Percentiles rank a stretch among this genome's conserved stretches.
These are phyloP conservation scores for Nemoura dubitans DNA, from an alignment of 2,888 invertebrate genomes.

Conservation along the genomic window DNA sequence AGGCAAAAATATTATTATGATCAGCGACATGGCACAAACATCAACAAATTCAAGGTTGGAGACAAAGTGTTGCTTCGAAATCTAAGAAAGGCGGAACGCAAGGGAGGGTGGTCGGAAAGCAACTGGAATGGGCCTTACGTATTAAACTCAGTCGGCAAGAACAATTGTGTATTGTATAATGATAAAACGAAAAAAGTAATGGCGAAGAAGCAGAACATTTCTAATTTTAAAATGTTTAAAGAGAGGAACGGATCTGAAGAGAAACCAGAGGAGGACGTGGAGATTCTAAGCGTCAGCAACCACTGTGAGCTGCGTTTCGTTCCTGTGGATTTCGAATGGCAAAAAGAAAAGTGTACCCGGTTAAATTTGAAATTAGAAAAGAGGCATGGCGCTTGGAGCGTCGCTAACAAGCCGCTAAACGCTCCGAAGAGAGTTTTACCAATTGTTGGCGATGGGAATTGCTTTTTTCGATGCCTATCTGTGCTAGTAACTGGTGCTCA, in stretches of 20 bases:
- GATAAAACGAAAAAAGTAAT: not conserved
- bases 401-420: conserved; percentile 5
- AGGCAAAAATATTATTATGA: conserved; percentile 8
- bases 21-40: not conserved
- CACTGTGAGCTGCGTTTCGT: conserved; percentile 7
- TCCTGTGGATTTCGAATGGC: conserved; percentile 7
- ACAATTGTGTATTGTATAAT: not conserved
- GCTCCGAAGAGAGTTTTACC: conserved; percentile 2
- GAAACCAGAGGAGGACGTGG: not conserved
- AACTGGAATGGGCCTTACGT: conserved; percentile 35
- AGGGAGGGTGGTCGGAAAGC: conserved; percentile 39
- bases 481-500: conserved; percentile 2
- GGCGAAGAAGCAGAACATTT: conserved; percentile 12
- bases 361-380: not conserved
- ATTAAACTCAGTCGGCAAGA: not conserved
- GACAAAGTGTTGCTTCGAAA: conserved; percentile 29
- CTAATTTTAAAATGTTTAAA: not conserved
- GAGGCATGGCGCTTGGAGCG: conserved; percentile 7
- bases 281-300: not conserved
- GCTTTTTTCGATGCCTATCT: not conserved
- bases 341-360: conserved; percentile 7
- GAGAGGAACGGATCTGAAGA: not conserved
- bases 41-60: conserved; percentile 20
- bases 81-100: conserved; percentile 30
- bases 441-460: conserved; percentile 12